Evolutionary conservation across 1,140 invertebrate species (phyloP).

Genomic region (Acromyrmex echinatior): DNA sequence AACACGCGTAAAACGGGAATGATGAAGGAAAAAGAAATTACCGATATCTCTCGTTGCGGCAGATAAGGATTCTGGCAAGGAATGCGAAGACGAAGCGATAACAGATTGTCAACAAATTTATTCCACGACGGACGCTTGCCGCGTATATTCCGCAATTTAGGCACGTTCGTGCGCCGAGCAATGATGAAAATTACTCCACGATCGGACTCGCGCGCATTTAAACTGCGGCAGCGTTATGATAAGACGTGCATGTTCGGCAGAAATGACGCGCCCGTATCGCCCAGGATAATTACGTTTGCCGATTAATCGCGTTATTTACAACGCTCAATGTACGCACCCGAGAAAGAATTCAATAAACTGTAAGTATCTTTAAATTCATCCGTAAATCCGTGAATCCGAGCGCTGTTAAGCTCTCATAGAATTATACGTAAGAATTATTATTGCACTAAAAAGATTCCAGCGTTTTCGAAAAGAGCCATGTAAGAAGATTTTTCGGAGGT

Average conservation of each 20-base stretch:
- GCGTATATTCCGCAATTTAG: constrained; percentile 39
- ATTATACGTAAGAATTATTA: background rate
- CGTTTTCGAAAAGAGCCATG: background rate
- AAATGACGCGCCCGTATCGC: constrained; percentile 41
- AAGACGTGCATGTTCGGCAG: constrained; percentile 33
- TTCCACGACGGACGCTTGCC: constrained; percentile 28
- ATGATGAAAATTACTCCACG: constrained; percentile 53
- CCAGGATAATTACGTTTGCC: constrained; percentile 1
- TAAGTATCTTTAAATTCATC: background rate
- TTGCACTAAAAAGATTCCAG: background rate
- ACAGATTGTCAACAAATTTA: constrained; percentile 69
- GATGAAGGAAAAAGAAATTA: background rate
- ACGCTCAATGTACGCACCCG: background rate
- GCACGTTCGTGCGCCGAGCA: constrained; percentile 9
- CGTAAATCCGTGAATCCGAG: background rate
- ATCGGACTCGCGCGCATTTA: constrained; percentile 32
- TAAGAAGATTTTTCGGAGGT: background rate
- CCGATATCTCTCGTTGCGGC: background rate
- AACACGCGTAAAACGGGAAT: background rate
- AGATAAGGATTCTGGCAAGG: constrained; percentile 42
- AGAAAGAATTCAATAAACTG: background rate
- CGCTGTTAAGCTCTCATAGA: background rate
- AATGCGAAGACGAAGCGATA: constrained; percentile 55
- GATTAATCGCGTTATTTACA: constrained; percentile 40
- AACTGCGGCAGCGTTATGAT: constrained; percentile 29